Percentiles rank a stretch among this genome's conserved stretches.
Evolutionary conservation across 2,888 invertebrate genomes (phyloP).

Genomic region (Drosophila anceps): DNA sequence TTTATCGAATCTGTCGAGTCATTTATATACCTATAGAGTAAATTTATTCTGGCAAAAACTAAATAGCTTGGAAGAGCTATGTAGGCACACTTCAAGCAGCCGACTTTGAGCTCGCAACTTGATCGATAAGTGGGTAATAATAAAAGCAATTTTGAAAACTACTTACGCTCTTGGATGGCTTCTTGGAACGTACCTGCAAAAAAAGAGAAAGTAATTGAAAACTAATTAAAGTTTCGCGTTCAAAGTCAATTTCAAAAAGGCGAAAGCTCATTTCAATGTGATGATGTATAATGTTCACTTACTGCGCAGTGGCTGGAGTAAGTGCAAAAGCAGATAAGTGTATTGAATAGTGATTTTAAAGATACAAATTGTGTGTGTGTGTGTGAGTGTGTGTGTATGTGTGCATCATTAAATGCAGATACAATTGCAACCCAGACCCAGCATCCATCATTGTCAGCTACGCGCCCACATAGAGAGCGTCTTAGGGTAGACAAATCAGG

Average conservation of each 20-base stretch:
- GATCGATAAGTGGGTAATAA: conserved; percentile 61
- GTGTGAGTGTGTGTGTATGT: conserved; percentile 7
- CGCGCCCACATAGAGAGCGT: conserved; percentile 18
- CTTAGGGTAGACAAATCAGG: conserved; percentile 24
- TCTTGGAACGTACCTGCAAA: conserved; percentile 77
- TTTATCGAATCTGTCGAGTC: conserved; percentile 14
- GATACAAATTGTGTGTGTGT: conserved; percentile 36
- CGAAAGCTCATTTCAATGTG: conserved; percentile 8
- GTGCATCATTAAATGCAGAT: conserved; percentile 43
- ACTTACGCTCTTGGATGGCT: conserved; percentile 74
- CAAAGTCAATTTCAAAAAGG: conserved; percentile 19
- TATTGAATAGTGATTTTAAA: conserved; percentile 56
- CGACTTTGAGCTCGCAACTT: conserved; percentile 54
- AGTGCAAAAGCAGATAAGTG: conserved; percentile 22
- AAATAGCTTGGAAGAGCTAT: conserved; percentile 29
- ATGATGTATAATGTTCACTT: conserved; percentile 8
- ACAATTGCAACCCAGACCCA: conserved; percentile 29
- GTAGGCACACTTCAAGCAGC: conserved; percentile 36
- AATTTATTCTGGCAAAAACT: conserved; percentile 25
- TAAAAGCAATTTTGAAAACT: conserved; percentile 58
- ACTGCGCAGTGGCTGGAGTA: conserved; percentile 1
- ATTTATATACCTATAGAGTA: background rate
- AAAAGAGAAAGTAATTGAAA: conserved; percentile 38
- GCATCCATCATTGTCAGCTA: conserved; percentile 37
- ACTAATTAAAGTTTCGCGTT: conserved; percentile 19